A percentile compares a stretch with the other conserved stretches of the same genome.
Evolutionary conservation across 1,140 invertebrate species (phyloP).

Genomic region (Cydia splendana): DNA sequence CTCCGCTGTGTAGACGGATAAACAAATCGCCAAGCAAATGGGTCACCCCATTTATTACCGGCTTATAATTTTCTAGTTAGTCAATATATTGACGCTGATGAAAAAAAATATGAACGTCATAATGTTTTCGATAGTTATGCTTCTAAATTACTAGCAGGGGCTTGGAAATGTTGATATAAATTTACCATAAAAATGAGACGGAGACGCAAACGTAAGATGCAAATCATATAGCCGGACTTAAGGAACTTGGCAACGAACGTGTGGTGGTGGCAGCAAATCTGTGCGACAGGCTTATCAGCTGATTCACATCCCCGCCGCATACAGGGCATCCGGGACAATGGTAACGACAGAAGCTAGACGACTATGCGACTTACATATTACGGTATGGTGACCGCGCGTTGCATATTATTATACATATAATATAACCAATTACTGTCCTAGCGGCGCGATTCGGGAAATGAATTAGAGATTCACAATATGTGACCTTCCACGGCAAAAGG

Average conservation of each 20-base stretch:
- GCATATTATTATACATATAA: too few relatives aligned
- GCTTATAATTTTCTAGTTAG: conserved; percentile 29
- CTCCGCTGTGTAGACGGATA: conserved; percentile 31
- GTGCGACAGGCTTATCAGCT: conserved; percentile 71
- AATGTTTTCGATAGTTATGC: not conserved
- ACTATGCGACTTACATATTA: not conserved
- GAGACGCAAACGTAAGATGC: conserved; percentile 63
- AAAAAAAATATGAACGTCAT: not conserved
- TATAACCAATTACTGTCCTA: not conserved
- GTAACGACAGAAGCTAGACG: not conserved
- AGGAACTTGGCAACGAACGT: conserved; percentile 69
- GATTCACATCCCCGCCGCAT: conserved; percentile 68
- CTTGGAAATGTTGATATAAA: conserved; percentile 39
- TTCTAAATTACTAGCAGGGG: conserved; percentile 15
- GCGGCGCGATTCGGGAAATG: too few relatives aligned
- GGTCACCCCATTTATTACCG: conserved; percentile 28
- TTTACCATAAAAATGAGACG: conserved; percentile 48
- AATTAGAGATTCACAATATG: too few relatives aligned
- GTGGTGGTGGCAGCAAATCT: conserved; percentile 69
- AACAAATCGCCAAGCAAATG: conserved; percentile 31
- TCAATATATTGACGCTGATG: not conserved
- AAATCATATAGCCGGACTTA: conserved; percentile 65
- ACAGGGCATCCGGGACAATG: conserved; percentile 17
- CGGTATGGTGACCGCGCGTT: not conserved
- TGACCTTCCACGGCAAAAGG: too few relatives aligned